Base-by-base conservation (phyloP, 2,113 vertebrate species). In the Myotis lucifugus region DNA sequence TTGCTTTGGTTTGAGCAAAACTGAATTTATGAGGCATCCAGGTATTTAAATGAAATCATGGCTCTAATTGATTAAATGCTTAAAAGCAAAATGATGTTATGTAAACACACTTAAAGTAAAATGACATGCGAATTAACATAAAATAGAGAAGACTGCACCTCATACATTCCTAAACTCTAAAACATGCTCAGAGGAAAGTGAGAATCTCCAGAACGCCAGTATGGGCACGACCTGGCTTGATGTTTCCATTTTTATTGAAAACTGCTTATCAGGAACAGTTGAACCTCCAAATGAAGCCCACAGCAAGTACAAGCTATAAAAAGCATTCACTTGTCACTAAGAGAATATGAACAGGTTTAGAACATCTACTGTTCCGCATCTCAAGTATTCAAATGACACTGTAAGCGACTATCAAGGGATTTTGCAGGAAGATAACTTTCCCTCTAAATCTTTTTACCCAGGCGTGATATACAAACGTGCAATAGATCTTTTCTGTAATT, bases 41-140 rank as follows among this genome's bases (percentile, higher is more conserved):
- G 69, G 90, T 96, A 96, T 96, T 97, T 96, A 97, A 96, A 85
- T 89, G 78, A 97, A 97, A 94, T 95, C 88, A 94, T 50, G 61
- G 18, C 17, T 96, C 25, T 95, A 96, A 97, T 72, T 96, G 93
- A 95, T 94, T 88, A 95, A 95, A 92, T 56, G 46, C 78, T 89
- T 95, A 88, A 95, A 94, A 96, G 70, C 54, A 95, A 95, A 96
- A 93, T 6, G 46, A 95, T 7, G 37, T 77, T 94, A 78, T 92
- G 54, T 92, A 97, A 97, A 96, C 78, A 93, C 50, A 83, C 64
- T 94, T 91, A 87, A 73, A 82, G 76, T 54, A 94, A 79, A 96
- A 96, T 88, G 90, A 92, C 88, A 79, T 27, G 54, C 8, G 23
- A 95, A 87, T 92, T 90, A 91, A 92, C 46, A 81, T 90, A 88